Evolutionary conservation across 2,113 vertebrate species (phyloP).

Genomic region (Takifugu bimaculatus): DNA sequence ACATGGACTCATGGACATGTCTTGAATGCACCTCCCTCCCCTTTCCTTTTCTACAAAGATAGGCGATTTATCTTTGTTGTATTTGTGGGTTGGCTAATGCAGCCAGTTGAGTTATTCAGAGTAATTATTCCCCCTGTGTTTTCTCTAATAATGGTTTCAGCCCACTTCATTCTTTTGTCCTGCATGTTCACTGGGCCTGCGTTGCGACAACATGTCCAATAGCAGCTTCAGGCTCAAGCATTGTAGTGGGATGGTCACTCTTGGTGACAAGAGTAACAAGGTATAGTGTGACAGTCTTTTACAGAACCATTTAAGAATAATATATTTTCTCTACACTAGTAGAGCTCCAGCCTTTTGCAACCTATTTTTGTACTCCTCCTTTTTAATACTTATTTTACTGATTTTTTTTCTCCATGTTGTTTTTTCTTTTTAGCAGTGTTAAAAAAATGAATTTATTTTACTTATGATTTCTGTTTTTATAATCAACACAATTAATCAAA

Average conservation of each 20-base stretch:
- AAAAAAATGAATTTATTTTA: too few species aligned
- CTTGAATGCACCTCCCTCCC: background rate
- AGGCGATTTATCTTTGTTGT: slow-evolving; percentile 52
- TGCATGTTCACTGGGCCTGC: slow-evolving; percentile 34
- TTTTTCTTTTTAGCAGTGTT: too few species aligned
- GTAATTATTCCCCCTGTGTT: slow-evolving; percentile 56
- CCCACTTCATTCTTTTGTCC: slow-evolving; percentile 41
- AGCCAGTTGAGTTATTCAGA: slow-evolving; percentile 55
- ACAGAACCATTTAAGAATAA: too few species aligned
- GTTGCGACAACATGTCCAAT: slow-evolving; percentile 18
- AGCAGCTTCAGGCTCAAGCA: slow-evolving; percentile 13
- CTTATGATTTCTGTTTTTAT: too few species aligned
- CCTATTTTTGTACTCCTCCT: too few species aligned
- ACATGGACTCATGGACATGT: slow-evolving; percentile 33
- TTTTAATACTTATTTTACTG: too few species aligned
- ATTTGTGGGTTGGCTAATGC: slow-evolving; percentile 55
- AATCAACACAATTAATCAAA: too few species aligned
- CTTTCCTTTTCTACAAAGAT: slow-evolving; percentile 11
- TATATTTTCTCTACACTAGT: too few species aligned
- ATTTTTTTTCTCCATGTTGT: too few species aligned
- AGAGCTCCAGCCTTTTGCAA: too few species aligned
- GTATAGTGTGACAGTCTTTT: slow-evolving; percentile 1
- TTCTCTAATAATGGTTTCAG: slow-evolving; percentile 50
- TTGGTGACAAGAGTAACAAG: background rate
- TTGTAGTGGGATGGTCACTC: slow-evolving; percentile 22